Percentiles rank a stretch among this genome's conserved stretches.
Evolutionary conservation across 2,113 vertebrate genomes (phyloP).

Genomic region (Artemisiospiza belli): DNA sequence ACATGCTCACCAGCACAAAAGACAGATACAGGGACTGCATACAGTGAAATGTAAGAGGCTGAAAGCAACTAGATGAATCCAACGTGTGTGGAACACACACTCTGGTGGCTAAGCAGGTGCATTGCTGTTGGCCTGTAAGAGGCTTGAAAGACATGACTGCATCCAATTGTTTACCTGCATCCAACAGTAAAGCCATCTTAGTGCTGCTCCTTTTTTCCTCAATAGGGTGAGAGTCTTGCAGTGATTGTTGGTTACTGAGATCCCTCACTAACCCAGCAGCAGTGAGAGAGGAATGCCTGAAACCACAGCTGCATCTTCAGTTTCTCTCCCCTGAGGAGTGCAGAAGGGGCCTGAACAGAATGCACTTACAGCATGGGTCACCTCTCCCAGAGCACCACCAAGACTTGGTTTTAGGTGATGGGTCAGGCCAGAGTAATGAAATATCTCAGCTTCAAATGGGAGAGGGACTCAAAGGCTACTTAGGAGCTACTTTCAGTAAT

Average conservation of each 20-base stretch:
- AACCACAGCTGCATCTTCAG: neutral
- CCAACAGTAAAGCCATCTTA: neutral
- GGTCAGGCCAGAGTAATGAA: neutral
- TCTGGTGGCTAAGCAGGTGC: neutral
- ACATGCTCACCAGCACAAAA: neutral
- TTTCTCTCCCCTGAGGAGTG: neutral
- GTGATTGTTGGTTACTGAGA: neutral
- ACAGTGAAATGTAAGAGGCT: accelerated
- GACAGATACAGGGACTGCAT: neutral
- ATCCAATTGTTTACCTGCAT: neutral
- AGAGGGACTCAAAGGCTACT: neutral
- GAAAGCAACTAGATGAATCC: neutral
- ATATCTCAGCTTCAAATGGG: neutral
- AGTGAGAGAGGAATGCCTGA: neutral
- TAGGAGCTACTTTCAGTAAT: neutral
- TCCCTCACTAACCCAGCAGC: neutral
- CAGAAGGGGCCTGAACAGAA: neutral
- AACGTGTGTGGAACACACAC: accelerated
- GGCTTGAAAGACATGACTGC: neutral
- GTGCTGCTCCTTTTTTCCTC: neutral
- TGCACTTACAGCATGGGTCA: neutral
- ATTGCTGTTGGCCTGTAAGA: neutral
- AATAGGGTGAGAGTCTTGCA: neutral
- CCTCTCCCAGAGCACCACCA: neutral
- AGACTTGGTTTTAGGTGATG: neutral